Evolutionary conservation across 2,113 vertebrate species (phyloP).

Genomic region (Cryptomyrus ogoouensis): DNA sequence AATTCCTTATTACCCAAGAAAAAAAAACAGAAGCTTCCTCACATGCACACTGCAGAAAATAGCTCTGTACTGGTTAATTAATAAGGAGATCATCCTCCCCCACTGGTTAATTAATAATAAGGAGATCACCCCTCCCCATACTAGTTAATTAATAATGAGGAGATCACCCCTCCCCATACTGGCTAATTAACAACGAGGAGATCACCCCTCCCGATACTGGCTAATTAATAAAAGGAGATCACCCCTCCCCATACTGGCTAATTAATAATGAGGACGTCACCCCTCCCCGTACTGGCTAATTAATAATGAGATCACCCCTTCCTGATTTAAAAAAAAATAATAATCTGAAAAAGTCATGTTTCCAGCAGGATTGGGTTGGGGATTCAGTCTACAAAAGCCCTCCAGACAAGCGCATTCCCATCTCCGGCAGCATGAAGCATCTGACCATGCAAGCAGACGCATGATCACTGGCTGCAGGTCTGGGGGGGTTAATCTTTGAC

Average conservation of each 20-base stretch:
- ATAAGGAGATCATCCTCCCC: neutral
- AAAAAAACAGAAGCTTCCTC: neutral
- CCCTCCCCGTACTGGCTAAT: neutral
- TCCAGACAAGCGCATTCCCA: neutral
- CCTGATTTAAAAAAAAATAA: neutral
- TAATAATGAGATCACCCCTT: no score
- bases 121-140: neutral
- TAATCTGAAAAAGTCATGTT: neutral
- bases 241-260: neutral
- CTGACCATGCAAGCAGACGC: conserved; percentile 45
- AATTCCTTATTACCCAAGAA: neutral
- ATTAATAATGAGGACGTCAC: neutral
- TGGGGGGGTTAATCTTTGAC: conserved; percentile 40
- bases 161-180: neutral
- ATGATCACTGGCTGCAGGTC: conserved; percentile 37
- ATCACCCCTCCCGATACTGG: no score
- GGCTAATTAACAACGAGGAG: neutral
- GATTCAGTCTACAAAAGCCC: neutral
- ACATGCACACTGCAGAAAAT: neutral
- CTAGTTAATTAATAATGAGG: neutral
- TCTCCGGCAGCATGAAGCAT: neutral
- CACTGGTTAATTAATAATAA: neutral
- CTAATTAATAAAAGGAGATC: neutral
- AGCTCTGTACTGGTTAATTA: neutral
- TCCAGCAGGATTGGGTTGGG: neutral